Percentiles rank a stretch among this genome's conserved stretches.
phyloP scores from a whole-genome alignment of 2,797 vertebrate species.

The Neoniphon sammara region DNA sequence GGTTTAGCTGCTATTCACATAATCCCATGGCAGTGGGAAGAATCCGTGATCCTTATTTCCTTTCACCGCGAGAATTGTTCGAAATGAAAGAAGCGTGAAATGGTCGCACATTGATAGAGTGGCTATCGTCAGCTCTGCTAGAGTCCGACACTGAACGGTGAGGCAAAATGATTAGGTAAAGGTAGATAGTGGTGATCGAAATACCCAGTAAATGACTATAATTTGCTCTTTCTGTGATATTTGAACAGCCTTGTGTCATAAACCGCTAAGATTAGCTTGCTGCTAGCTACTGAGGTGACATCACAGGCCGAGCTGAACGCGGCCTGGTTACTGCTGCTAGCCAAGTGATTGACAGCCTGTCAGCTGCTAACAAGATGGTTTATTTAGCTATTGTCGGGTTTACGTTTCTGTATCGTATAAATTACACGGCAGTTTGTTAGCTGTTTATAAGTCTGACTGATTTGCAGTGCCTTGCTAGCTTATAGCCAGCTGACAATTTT shows the following conservation, averaged over 20 bases:
- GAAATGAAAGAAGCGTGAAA: slow-evolving; percentile 20
- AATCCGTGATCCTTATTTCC: neutral
- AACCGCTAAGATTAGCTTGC: slow-evolving; percentile 10
- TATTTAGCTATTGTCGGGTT: neutral
- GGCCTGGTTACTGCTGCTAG: slow-evolving; percentile 64
- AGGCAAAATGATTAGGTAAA: slow-evolving; percentile 51
- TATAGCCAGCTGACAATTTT: neutral
- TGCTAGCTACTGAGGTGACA: slow-evolving; percentile 56
- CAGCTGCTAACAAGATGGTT: neutral
- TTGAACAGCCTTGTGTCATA: neutral
- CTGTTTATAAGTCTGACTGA: neutral
- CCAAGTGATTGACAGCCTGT: slow-evolving; percentile 62
- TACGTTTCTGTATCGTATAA: too few relatives aligned
- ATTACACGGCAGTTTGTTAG: neutral
- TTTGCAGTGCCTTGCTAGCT: neutral
- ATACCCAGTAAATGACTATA: neutral
- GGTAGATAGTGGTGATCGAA: neutral
- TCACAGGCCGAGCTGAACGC: slow-evolving; percentile 32
- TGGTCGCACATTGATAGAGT: slow-evolving; percentile 28
- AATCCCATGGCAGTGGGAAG: too few relatives aligned
- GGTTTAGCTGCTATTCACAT: neutral
- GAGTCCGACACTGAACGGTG: slow-evolving; percentile 69
- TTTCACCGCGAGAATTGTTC: neutral
- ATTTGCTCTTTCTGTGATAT: rapidly evolving
- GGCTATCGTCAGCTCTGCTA: slow-evolving; percentile 53